Percentiles rank a stretch among this genome's conserved stretches.
phyloP scores from a whole-genome alignment of 2,888 invertebrate species.

The Stenoptilia bipunctidactyla region DNA sequence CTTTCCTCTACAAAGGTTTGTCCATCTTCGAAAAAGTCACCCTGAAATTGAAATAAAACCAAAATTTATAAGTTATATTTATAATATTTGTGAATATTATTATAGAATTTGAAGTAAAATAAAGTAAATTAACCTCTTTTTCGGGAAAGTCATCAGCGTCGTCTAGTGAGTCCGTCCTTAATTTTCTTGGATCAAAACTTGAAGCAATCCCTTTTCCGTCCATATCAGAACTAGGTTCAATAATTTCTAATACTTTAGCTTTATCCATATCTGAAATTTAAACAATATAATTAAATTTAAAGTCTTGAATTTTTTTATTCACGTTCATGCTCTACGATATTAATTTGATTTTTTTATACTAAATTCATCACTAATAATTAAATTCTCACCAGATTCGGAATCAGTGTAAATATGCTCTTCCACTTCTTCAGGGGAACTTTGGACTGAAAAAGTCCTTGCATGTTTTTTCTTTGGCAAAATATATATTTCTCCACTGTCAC shows the following conservation, averaged over 20 bases:
- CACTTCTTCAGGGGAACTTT: slow-evolving; percentile 66
- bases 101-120: background rate
- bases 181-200: slow-evolving; percentile 57
- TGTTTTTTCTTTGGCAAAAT: slow-evolving; percentile 65
- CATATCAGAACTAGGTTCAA: slow-evolving; percentile 56
- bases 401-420: slow-evolving; percentile 68
- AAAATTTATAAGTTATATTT: background rate
- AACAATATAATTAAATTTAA: slow-evolving; percentile 7
- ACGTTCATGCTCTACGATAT: background rate
- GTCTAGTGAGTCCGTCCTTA: slow-evolving; percentile 62
- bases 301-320: background rate
- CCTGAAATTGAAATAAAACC: slow-evolving; percentile 23
- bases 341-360: no score
- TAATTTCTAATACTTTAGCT: slow-evolving; percentile 65
- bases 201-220: slow-evolving; percentile 44
- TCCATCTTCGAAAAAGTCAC: slow-evolving; percentile 47
- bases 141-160: slow-evolving; percentile 67
- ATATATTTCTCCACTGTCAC: slow-evolving; percentile 57
- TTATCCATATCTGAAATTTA: slow-evolving; percentile 66
- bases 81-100: no score
- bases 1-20: background rate
- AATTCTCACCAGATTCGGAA: slow-evolving; percentile 59
- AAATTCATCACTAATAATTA: slow-evolving; percentile 2
- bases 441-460: slow-evolving; percentile 58
- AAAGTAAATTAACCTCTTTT: slow-evolving; percentile 58